These are phyloP conservation scores for Lampropteryx suffumata DNA, from an alignment of 2,888 invertebrate genomes.

Conservation along the genomic window DNA sequence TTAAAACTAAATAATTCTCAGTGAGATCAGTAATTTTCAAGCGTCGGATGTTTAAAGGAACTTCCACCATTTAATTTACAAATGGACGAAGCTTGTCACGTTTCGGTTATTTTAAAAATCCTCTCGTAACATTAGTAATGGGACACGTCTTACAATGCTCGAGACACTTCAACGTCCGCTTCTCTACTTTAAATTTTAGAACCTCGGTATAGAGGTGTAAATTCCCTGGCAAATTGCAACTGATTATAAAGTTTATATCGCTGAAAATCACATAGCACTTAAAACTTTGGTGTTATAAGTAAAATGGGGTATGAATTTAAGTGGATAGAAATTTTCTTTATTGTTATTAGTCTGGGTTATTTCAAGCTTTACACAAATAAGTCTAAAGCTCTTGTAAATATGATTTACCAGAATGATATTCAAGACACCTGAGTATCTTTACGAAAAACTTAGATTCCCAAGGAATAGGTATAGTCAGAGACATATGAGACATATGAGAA, in stretches of 20 bases:
- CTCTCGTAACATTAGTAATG: slow-evolving; percentile 32
- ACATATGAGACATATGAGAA: too few relatives aligned
- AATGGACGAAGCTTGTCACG: slow-evolving; percentile 27
- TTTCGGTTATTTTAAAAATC: slow-evolving; percentile 30
- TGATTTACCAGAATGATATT: too few relatives aligned
- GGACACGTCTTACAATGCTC: slow-evolving; percentile 19
- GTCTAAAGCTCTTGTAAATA: too few relatives aligned
- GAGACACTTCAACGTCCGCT: neutral
- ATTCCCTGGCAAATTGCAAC: slow-evolving; percentile 5
- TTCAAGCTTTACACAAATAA: neutral
- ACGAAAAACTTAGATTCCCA: too few relatives aligned
- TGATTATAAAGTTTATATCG: slow-evolving; percentile 29
- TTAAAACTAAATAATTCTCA: neutral
- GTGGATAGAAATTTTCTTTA: slow-evolving; percentile 25
- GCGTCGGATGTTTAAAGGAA: neutral
- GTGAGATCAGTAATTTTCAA: slow-evolving; percentile 10
- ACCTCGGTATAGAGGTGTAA: neutral
- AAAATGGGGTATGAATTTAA: slow-evolving; percentile 29
- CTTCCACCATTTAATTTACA: slow-evolving; percentile 27
- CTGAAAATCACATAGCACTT: slow-evolving; percentile 28
- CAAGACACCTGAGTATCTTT: too few relatives aligned
- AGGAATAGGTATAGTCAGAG: too few relatives aligned
- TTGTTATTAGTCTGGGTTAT: slow-evolving; percentile 14
- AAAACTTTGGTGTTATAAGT: slow-evolving; percentile 27
- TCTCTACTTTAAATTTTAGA: slow-evolving; percentile 9